A percentile compares a stretch with the other conserved stretches of the same genome.
Evolutionary conservation across 2,113 vertebrate species (phyloP).

Genomic region (Zapus hudsonius): DNA sequence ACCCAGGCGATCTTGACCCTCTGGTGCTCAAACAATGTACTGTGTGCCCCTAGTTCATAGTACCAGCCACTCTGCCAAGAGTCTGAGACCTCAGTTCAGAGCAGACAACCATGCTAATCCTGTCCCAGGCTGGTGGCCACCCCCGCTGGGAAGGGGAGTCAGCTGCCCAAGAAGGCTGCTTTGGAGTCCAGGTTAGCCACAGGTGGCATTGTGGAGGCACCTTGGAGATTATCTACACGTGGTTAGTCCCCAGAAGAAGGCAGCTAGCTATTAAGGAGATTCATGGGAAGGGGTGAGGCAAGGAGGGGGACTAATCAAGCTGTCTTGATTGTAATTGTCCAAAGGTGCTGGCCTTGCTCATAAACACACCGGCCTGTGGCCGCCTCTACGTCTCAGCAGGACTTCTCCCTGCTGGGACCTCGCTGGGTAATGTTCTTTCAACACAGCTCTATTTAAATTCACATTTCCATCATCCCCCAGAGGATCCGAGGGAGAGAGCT

Average conservation of each 20-base stretch:
- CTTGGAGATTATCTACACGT: conserved; percentile 15
- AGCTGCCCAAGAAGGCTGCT: not conserved
- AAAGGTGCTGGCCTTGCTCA: conserved; percentile 56
- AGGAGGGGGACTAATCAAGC: conserved; percentile 54
- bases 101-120: conserved; percentile 58
- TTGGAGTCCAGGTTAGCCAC: not conserved
- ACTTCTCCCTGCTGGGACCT: conserved; percentile 71
- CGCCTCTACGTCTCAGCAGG: conserved; percentile 48
- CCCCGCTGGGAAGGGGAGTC: not conserved
- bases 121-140: not conserved
- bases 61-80: not conserved
- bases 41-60: not conserved
- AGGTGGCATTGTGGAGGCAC: not conserved
- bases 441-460: conserved; percentile 81
- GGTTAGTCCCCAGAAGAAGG: not conserved
- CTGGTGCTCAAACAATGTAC: not conserved
- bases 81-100: conserved; percentile 19
- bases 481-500: conserved; percentile 69
- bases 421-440: conserved; percentile 72
- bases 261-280: conserved; percentile 31
- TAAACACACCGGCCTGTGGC: not conserved
- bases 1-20: not conserved
- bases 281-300: not conserved
- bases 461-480: conserved; percentile 79
- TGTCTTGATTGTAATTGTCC: conserved; percentile 62